phyloP scores from a whole-genome alignment of 2,888 invertebrate species.

The Sphaerophoria taeniata region DNA sequence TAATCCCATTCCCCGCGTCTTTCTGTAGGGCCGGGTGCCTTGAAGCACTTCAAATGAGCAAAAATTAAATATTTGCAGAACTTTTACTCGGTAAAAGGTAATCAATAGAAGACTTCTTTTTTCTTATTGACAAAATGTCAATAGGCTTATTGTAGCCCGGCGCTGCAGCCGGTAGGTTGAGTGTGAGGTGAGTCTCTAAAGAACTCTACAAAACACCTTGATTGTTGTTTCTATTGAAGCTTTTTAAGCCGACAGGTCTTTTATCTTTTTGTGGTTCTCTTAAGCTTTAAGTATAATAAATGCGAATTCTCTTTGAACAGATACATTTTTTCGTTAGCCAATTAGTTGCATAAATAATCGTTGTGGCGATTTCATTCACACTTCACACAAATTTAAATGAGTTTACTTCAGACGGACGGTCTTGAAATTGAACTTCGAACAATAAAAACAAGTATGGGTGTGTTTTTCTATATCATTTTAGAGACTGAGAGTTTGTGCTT shows the following conservation, averaged over 20 bases:
- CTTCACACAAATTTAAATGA: conserved; percentile 19
- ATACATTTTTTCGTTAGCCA: conserved; percentile 2
- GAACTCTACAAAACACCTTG: conserved; percentile 33
- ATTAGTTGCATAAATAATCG: background rate
- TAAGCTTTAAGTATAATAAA: background rate
- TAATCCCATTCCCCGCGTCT: background rate
- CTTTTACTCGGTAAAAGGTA: conserved; percentile 5
- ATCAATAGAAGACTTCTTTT: conserved; percentile 1
- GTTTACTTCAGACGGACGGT: too few species aligned
- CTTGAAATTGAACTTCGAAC: conserved; percentile 21
- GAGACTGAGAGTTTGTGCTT: background rate
- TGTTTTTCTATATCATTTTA: background rate
- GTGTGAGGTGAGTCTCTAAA: background rate
- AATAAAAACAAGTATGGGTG: background rate
- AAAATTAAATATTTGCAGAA: conserved; percentile 13
- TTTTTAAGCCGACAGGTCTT: conserved; percentile 1
- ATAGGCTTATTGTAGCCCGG: conserved; percentile 1
- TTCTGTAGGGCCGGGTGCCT: background rate
- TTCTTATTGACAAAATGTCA: background rate
- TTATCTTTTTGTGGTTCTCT: conserved; percentile 8
- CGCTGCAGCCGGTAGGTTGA: too few species aligned
- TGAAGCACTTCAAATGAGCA: conserved; percentile 32
- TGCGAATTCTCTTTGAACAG: background rate
- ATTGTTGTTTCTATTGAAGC: background rate
- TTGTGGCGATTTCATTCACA: conserved; percentile 12